These are phyloP conservation scores for rat (Rattus norvegicus) DNA, from an alignment of 2,113 vertebrate species.

Conservation along the genomic window DNA sequence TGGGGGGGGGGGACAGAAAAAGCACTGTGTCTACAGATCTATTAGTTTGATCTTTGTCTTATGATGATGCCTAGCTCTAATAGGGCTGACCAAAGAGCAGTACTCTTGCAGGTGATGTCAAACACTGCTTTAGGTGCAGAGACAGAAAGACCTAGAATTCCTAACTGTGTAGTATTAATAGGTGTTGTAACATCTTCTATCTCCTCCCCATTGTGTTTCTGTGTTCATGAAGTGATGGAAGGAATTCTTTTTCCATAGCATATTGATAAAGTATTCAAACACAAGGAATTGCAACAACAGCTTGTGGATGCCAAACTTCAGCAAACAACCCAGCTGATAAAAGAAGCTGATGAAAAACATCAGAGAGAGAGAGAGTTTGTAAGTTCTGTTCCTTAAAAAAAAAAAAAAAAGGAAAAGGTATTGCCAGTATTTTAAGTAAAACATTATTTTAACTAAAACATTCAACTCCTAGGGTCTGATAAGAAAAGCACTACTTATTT, in stretches of 20 bases:
- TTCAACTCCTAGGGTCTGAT: neutral
- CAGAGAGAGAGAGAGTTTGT: constrained; percentile 97
- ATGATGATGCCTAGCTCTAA: neutral
- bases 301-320: constrained; percentile 98
- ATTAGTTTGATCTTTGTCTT: neutral
- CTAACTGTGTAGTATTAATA: neutral
- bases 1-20: neutral
- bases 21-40: neutral
- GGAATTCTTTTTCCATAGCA: constrained; percentile 87
- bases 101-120: neutral
- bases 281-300: constrained; percentile 98
- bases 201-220: neutral
- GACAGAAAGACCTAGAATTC: neutral
- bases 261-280: constrained; percentile 99
- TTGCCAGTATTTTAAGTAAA: neutral
- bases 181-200: neutral
- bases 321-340: constrained; percentile 97
- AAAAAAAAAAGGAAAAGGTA: constrained; percentile 19
- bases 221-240: constrained; percentile 48
- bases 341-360: constrained; percentile 97
- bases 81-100: neutral
- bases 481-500: neutral
- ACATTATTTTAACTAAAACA: neutral
- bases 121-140: neutral
- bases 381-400: constrained; percentile 84